These are phyloP conservation scores for Ooceraea biroi DNA, from an alignment of 1,140 invertebrate species.

Conservation along the genomic window DNA sequence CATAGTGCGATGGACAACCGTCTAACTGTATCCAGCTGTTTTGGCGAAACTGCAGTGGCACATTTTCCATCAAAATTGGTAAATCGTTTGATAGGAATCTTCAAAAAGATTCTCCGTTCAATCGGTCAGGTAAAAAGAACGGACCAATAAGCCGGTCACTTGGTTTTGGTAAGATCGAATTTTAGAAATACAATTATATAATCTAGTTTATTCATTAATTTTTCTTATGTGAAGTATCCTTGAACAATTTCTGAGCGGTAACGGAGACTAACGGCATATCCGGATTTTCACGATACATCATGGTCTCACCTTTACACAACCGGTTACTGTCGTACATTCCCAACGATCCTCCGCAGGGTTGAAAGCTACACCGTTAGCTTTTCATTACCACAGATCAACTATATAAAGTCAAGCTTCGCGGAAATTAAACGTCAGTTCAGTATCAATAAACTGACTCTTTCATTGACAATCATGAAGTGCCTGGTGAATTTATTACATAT, in stretches of 20 bases:
- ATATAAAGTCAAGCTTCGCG: constrained; percentile 45
- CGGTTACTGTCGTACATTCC: constrained; percentile 43
- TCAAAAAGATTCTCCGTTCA: too few species aligned
- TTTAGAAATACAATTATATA: too few species aligned
- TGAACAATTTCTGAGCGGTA: background rate
- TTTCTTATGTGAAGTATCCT: background rate
- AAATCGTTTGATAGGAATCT: too few species aligned
- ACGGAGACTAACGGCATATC: background rate
- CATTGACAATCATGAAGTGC: constrained; percentile 69
- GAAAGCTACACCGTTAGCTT: constrained; percentile 38
- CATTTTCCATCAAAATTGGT: too few species aligned
- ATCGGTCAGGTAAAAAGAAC: too few species aligned
- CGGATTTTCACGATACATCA: constrained; percentile 23
- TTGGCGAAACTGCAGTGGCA: too few species aligned
- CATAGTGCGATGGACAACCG: too few species aligned
- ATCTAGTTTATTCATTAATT: too few species aligned
- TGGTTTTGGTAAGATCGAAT: too few species aligned
- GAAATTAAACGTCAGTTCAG: constrained; percentile 60
- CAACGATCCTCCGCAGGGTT: constrained; percentile 39
- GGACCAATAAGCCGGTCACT: too few species aligned
- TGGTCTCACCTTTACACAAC: background rate
- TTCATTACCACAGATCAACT: constrained; percentile 12
- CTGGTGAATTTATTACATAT: constrained; percentile 59
- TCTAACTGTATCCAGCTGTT: too few species aligned
- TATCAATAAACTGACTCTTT: constrained; percentile 4